Evolutionary conservation across 2,113 vertebrate genomes (phyloP).

Genomic region (Bubo bubo): DNA sequence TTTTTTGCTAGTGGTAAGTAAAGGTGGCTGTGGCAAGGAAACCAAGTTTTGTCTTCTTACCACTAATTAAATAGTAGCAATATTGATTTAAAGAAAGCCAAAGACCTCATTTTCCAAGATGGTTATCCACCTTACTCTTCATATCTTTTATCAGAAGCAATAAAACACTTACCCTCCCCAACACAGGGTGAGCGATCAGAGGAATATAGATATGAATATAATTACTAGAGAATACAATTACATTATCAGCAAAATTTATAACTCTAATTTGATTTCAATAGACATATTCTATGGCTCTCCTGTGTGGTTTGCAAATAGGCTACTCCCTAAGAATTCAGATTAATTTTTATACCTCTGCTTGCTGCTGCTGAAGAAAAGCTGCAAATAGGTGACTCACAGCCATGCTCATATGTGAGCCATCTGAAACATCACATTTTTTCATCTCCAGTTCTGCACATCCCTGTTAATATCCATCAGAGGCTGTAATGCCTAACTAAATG

Average conservation of each 20-base stretch:
- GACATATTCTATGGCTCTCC: background rate
- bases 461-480: background rate
- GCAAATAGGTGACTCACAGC: background rate
- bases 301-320: background rate
- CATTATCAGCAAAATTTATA: background rate
- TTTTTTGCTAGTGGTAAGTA: background rate
- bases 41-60: background rate
- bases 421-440: background rate
- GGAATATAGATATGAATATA: background rate
- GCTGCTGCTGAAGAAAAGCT: background rate
- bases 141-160: background rate
- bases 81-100: background rate
- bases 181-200: background rate
- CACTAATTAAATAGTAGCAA: background rate
- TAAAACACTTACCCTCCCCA: background rate
- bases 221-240: background rate
- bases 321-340: background rate
- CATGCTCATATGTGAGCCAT: fast-evolving
- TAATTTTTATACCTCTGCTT: background rate
- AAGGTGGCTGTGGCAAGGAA: background rate
- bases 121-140: background rate
- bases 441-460: background rate
- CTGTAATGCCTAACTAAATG: background rate
- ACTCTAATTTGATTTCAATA: background rate
- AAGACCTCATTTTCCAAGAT: background rate